Evolutionary conservation across 2,113 vertebrate genomes (phyloP).

Genomic region (Cricetomys ansorgei): DNA sequence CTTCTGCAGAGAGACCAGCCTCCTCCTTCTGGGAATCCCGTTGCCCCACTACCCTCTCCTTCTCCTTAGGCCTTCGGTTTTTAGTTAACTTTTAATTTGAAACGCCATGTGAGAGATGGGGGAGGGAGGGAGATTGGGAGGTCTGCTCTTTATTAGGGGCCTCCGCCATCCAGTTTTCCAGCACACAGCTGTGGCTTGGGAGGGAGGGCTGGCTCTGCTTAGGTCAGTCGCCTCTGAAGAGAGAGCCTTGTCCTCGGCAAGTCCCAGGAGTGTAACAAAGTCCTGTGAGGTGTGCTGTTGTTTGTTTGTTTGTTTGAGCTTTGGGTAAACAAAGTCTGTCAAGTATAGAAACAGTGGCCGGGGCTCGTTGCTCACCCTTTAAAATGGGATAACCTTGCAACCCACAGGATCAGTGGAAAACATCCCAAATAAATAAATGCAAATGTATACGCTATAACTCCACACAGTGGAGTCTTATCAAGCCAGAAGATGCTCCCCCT

Average conservation of each 20-base stretch:
- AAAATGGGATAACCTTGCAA: background rate
- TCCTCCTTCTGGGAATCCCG: background rate
- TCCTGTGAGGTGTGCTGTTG: background rate
- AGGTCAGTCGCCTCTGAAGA: slow-evolving; percentile 68
- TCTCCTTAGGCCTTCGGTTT: slow-evolving; percentile 12
- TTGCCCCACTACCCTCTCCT: background rate
- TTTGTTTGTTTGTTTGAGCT: background rate
- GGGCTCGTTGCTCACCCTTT: background rate
- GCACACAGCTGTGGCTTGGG: slow-evolving; percentile 72
- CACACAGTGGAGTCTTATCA: background rate
- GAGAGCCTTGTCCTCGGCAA: slow-evolving; percentile 65
- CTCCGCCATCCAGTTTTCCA: slow-evolving; percentile 53
- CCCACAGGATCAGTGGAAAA: background rate
- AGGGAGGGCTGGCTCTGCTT: slow-evolving; percentile 52
- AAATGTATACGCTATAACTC: background rate
- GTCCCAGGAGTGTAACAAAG: slow-evolving; percentile 56
- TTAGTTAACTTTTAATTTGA: slow-evolving; percentile 80
- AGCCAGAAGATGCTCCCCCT: background rate
- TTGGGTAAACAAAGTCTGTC: background rate
- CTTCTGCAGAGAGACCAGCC: background rate
- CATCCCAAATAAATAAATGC: background rate
- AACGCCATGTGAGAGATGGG: background rate
- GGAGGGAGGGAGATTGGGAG: slow-evolving; percentile 65
- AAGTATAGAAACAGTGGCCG: background rate
- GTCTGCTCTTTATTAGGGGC: slow-evolving; percentile 81